Percentiles rank a stretch among this genome's conserved stretches.
Conservation (phyloP, 2,113 vertebrate genomes). For the Pitta sordida region DNA sequence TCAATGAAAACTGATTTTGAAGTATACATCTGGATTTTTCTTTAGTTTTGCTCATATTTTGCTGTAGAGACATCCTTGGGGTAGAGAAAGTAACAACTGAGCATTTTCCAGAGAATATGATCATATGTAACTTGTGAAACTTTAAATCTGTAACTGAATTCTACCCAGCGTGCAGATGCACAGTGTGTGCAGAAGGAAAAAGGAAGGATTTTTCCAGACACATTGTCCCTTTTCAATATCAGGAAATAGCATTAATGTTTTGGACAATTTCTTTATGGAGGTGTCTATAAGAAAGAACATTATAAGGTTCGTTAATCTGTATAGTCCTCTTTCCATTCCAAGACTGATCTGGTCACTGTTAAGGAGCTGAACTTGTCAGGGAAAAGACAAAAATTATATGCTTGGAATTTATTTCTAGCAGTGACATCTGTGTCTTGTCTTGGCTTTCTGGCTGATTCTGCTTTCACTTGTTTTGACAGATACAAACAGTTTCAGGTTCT, state of each 20-base stretch:
- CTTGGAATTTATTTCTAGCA: neutral
- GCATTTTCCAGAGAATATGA: neutral
- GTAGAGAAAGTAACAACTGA: neutral
- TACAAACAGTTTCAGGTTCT: neutral
- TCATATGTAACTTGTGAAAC: neutral
- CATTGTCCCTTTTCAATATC: neutral
- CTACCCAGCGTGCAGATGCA: neutral
- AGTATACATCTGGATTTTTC: neutral
- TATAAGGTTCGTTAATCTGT: neutral
- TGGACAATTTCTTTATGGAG: neutral
- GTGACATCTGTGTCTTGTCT: constrained; percentile 11
- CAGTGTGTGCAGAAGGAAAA: neutral
- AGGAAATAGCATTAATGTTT: neutral
- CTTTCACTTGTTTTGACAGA: constrained; percentile 47
- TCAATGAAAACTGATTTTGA: neutral
- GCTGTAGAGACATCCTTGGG: neutral
- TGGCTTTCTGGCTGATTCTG: constrained; percentile 32
- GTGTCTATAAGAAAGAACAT: neutral
- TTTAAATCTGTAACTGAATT: neutral
- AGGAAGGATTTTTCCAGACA: neutral
- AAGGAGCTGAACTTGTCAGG: neutral
- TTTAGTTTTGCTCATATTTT: neutral
- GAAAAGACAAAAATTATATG: constrained; percentile 5
- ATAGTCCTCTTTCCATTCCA: neutral
- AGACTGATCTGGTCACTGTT: neutral